Percentiles rank a stretch among this genome's conserved stretches.
Evolutionary conservation across 2,113 vertebrate genomes (phyloP).

Genomic region (Pollimyrus isidori): DNA sequence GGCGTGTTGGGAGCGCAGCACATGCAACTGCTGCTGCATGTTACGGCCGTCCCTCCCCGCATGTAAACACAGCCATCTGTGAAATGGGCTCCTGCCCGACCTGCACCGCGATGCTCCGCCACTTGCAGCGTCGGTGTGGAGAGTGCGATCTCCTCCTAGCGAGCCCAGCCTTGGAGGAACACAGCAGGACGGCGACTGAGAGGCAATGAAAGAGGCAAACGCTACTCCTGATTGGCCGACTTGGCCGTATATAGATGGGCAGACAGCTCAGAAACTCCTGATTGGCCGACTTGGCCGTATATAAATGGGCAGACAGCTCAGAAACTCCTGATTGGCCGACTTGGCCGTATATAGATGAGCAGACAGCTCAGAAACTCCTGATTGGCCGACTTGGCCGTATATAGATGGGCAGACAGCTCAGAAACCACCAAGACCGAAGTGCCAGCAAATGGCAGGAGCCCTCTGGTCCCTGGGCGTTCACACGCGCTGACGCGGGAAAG

Average conservation of each 20-base stretch:
- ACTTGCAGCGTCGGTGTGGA: neutral
- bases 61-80: neutral
- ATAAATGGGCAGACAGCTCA: neutral
- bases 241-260: neutral
- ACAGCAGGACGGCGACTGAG: neutral
- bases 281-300: no score
- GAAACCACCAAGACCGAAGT: neutral
- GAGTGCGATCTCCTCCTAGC: neutral
- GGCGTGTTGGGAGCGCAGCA: neutral
- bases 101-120: neutral
- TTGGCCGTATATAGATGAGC: no score
- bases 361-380: no score
- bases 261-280: no score
- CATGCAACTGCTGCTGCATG: neutral
- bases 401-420: neutral
- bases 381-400: neutral
- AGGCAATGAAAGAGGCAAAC: neutral
- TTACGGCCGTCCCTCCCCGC: neutral
- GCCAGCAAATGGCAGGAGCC: neutral
- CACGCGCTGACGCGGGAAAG: neutral
- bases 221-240: neutral
- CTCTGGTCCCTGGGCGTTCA: neutral
- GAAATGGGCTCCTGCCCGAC: neutral
- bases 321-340: neutral
- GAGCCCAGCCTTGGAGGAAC: neutral